Conservation (phyloP, 2,113 vertebrate species). For the Glaucomys volans region DNA sequence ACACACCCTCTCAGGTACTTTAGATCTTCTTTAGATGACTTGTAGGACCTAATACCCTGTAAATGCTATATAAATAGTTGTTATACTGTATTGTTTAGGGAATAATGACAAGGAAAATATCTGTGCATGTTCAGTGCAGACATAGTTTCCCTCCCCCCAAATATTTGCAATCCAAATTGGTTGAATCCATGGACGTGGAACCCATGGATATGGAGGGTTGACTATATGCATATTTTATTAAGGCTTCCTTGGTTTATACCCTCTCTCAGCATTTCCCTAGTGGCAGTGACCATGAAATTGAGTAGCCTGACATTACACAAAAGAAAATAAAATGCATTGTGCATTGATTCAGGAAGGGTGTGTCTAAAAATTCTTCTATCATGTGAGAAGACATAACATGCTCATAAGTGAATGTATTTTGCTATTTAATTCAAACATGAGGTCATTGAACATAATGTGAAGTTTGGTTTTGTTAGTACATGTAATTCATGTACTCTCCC, state of each 20-base stretch:
- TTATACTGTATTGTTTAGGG: not conserved
- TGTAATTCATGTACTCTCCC: not conserved
- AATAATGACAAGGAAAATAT: not conserved
- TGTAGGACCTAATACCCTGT: not conserved
- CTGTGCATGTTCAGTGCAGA: not conserved
- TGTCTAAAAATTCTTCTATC: not conserved
- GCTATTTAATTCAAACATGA: not conserved
- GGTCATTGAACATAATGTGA: not conserved
- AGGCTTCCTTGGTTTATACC: not conserved
- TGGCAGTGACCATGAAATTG: not conserved
- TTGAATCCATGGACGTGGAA: not conserved
- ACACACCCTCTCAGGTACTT: not conserved
- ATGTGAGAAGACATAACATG: not conserved
- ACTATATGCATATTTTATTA: not conserved
- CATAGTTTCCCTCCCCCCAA: not conserved
- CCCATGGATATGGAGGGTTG: not conserved
- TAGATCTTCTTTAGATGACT: not conserved
- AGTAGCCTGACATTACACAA: not conserved
- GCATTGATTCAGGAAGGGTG: not conserved
- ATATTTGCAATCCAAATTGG: not conserved
- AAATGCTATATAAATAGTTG: not conserved
- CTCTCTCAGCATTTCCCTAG: not conserved
- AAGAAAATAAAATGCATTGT: not conserved
- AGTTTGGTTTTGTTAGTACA: slow-evolving; percentile 3
- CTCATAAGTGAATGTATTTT: slow-evolving; percentile 13